Base-by-base conservation (phyloP, 2,113 vertebrate genomes). In the Micromys minutus region DNA sequence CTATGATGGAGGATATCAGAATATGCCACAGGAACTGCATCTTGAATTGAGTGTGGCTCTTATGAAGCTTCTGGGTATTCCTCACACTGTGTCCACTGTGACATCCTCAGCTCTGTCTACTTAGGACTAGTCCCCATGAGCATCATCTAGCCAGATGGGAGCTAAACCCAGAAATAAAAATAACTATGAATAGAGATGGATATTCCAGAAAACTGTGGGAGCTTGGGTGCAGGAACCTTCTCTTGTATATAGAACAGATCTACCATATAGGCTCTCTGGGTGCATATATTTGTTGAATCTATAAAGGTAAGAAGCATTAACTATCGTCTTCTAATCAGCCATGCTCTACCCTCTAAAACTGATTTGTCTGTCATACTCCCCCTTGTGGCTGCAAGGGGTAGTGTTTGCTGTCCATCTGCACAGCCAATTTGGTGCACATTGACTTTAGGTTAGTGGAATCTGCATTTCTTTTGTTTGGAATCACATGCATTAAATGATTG, bases 251-350 rank as follows among this genome's bases (percentile, higher is more conserved):
- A 5, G 29, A 59, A 39, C 76, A 76, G 9, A 13, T 29, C 9
- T 1, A 65, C 1, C 0, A 22, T 10, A 6, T 17, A 12, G 63
- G 36, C 2, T 7, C 3, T 57, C 7, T 7, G 4, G 34, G 26
- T 19, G 24, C 1, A 52, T 50, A 11, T 31, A 36, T 55, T 57
- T 91, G 55, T 15, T 2, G 8, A 92, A 69, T 61, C n/a, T 83
- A 8, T 19, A 50, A 89, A 87, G 34, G 22, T 29, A 67, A 67
- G 26, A 7, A 36, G 34, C 52, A 5, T 65, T 50, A 50, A 59
- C 26, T 29, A 7, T 1, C 3, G 10, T 94, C 34, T 15, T 24
- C 26, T 26, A 24, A 29, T 76, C 42, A 45, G 61, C 8, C 61
- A 24, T 8, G 13, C 59, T 81, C 87, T 34, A 29, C 11, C 31